Evolutionary conservation across 1,140 invertebrate genomes (phyloP).

Genomic region (Drosophila bifasciata): DNA sequence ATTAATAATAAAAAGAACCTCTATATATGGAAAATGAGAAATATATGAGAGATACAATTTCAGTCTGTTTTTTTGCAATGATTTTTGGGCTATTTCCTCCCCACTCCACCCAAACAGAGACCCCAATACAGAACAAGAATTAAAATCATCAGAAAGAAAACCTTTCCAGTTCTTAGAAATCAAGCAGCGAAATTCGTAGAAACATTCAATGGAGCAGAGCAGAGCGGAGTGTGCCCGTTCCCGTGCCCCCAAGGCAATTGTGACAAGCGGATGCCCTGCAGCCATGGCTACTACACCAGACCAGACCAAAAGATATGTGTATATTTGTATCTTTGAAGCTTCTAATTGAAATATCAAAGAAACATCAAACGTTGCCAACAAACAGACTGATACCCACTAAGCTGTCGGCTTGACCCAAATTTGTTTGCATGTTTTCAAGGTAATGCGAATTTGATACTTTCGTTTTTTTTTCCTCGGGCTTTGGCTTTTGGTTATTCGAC

Average conservation of each 20-base stretch:
- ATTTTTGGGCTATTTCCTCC: constrained; percentile 19
- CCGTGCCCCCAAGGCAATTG: constrained; percentile 24
- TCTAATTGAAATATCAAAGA: constrained; percentile 74
- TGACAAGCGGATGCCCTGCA: constrained; percentile 49
- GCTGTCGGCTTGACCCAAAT: constrained; percentile 66
- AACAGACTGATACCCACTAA: constrained; percentile 14
- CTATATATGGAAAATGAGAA: constrained; percentile 35
- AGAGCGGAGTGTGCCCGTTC: constrained; percentile 36
- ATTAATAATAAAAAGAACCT: constrained; percentile 42
- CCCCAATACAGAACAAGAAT: constrained; percentile 4
- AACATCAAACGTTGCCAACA: constrained; percentile 48
- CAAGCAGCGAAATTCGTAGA: constrained; percentile 46
- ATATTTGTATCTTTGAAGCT: constrained; percentile 36
- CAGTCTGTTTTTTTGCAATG: constrained; percentile 57
- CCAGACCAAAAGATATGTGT: constrained; percentile 19
- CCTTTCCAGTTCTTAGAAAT: constrained; percentile 56
- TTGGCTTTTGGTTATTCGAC: constrained; percentile 14
- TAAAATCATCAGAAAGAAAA: constrained; percentile 27
- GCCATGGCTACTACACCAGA: constrained; percentile 10
- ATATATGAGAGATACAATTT: constrained; percentile 47
- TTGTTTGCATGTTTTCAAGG: constrained; percentile 68
- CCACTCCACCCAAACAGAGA: not conserved
- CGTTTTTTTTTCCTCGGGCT: constrained; percentile 38
- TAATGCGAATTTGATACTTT: constrained; percentile 78
- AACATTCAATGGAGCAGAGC: constrained; percentile 36